Evolutionary conservation across 2,113 vertebrate species (phyloP).

Genomic region (Anseranas semipalmata): DNA sequence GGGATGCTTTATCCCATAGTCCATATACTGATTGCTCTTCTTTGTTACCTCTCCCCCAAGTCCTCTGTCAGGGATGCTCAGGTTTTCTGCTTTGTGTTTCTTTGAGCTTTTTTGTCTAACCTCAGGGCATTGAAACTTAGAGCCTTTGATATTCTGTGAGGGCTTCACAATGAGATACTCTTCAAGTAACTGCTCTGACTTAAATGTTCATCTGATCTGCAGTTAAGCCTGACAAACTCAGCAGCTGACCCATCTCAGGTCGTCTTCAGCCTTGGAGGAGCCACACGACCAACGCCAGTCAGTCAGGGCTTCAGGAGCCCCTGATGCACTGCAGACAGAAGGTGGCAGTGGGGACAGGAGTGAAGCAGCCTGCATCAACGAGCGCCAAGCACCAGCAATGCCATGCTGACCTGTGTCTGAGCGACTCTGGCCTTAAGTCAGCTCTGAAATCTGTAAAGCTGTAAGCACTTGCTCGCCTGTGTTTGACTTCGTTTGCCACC

Average conservation of each 20-base stretch:
- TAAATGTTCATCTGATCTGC: neutral
- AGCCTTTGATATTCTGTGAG: conserved; percentile 39
- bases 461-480: neutral
- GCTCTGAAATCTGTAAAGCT: neutral
- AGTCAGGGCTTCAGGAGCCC: neutral
- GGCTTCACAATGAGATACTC: neutral
- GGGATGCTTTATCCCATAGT: neutral
- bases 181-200: conserved; percentile 1
- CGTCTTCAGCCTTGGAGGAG: neutral
- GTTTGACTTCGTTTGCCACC: neutral
- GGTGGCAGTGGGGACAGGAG: too few species aligned
- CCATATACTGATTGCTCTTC: neutral
- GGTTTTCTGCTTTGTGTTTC: conserved; percentile 6
- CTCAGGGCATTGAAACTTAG: conserved; percentile 24
- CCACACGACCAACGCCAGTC: neutral
- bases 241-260: neutral
- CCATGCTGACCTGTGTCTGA: neutral
- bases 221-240: neutral
- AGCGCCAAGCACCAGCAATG: neutral
- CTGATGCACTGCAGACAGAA: neutral
- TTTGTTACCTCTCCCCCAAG: neutral
- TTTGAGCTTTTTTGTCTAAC: conserved; percentile 55
- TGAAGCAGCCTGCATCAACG: neutral
- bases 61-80: neutral
- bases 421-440: neutral